A percentile compares a stretch with the other conserved stretches of the same genome.
phyloP scores from a whole-genome alignment of 2,113 vertebrate genomes.

The Brachirus orientalis region DNA sequence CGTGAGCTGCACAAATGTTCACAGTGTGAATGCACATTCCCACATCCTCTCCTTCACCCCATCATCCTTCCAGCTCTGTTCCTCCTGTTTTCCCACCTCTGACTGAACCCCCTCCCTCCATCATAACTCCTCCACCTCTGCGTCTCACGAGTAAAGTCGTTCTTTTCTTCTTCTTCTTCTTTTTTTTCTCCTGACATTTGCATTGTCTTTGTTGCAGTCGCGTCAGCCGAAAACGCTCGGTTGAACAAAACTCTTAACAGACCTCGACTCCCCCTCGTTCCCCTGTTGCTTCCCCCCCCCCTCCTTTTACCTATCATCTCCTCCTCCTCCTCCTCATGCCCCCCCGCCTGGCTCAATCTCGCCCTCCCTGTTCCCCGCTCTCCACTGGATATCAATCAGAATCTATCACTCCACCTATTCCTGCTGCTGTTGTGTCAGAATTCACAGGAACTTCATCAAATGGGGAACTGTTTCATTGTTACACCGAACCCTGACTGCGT shows the following conservation, averaged over 20 bases:
- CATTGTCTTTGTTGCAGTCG: neutral
- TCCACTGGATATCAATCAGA: constrained; percentile 84
- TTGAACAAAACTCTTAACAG: neutral
- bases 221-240: neutral
- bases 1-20: no score
- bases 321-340: neutral
- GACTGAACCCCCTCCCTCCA: neutral
- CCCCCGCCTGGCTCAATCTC: neutral
- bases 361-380: constrained; percentile 42
- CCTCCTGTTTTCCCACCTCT: constrained; percentile 36
- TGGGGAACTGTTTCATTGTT: constrained; percentile 79
- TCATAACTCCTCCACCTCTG: constrained; percentile 1
- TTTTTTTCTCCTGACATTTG: neutral
- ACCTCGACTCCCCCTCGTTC: neutral
- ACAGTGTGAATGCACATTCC: neutral
- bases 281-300: neutral
- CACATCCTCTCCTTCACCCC: neutral
- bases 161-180: neutral
- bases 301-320: constrained; percentile 11
- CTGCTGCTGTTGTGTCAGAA: constrained; percentile 80
- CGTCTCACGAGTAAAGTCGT: neutral
- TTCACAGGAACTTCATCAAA: constrained; percentile 80
- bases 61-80: neutral
- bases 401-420: constrained; percentile 79
- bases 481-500: constrained; percentile 66